A percentile compares a stretch with the other conserved stretches of the same genome.
Evolutionary conservation across 1,140 invertebrate genomes (phyloP).

Genomic region (Acyrthosiphon pisum): DNA sequence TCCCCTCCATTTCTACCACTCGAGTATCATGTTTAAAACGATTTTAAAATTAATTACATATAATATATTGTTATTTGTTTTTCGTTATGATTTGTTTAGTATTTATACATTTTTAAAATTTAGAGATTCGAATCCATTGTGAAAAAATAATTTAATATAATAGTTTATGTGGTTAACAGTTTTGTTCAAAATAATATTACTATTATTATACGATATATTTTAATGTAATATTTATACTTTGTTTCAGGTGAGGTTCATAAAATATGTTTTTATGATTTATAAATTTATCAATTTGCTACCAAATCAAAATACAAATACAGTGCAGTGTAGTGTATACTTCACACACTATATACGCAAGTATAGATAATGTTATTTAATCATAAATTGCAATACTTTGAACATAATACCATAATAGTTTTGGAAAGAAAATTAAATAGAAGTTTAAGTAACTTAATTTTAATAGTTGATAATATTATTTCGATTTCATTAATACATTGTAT

Average conservation of each 20-base stretch:
- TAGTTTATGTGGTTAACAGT: background rate
- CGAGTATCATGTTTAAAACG: background rate
- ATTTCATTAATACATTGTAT: background rate
- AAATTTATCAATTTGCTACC: no score
- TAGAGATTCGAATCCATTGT: background rate
- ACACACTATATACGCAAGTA: background rate
- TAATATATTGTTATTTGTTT: background rate
- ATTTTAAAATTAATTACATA: background rate
- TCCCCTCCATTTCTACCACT: background rate
- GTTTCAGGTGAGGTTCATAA: background rate
- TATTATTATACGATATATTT: background rate
- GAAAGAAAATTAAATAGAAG: background rate
- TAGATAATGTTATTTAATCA: background rate
- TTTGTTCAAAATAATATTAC: background rate
- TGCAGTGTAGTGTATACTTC: background rate
- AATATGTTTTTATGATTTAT: background rate
- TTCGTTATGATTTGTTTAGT: no score
- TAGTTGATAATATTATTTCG: background rate
- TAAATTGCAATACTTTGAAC: background rate
- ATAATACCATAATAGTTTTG: background rate
- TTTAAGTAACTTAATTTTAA: background rate
- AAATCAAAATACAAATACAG: background rate
- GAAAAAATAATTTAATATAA: background rate
- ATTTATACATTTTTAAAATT: background rate
- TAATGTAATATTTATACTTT: background rate